A percentile compares a stretch with the other conserved stretches of the same genome.
phyloP scores from a whole-genome alignment of 2,888 invertebrate genomes.

The Tolmerus cingulatus region DNA sequence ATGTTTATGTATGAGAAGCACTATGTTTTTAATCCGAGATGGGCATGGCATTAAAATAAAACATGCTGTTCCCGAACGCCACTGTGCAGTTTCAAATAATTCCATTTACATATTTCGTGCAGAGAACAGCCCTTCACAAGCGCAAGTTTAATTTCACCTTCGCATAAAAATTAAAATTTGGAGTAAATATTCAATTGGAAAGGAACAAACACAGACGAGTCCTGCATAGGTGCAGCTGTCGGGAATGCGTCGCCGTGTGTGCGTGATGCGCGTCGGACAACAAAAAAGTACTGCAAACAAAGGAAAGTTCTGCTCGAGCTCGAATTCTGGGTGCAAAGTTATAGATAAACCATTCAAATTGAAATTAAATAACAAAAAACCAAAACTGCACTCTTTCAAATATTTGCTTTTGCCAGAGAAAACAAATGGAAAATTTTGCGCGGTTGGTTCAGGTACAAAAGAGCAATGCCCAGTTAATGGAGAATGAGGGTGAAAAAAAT shows the following conservation, averaged over 20 bases:
- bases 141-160: background rate
- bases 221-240: background rate
- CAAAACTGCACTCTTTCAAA: constrained; percentile 15
- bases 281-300: background rate
- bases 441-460: background rate
- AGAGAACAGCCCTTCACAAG: background rate
- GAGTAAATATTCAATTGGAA: constrained; percentile 7
- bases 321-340: constrained; percentile 10
- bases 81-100: background rate
- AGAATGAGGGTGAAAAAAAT: background rate
- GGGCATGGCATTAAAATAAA: background rate
- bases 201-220: background rate
- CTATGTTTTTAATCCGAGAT: background rate
- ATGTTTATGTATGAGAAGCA: background rate
- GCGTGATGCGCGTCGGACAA: background rate
- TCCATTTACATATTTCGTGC: background rate
- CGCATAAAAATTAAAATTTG: constrained; percentile 7
- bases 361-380: constrained; percentile 21
- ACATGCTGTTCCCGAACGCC: background rate
- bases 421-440: constrained; percentile 10
- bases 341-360: constrained; percentile 32
- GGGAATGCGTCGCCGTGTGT: background rate
- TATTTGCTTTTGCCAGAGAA: constrained; percentile 25
- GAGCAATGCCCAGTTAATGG: constrained; percentile 20
- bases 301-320: background rate